These are phyloP conservation scores for Actinia tenebrosa DNA, from an alignment of 64 coral and sea anemone species.

Conservation along the genomic window DNA sequence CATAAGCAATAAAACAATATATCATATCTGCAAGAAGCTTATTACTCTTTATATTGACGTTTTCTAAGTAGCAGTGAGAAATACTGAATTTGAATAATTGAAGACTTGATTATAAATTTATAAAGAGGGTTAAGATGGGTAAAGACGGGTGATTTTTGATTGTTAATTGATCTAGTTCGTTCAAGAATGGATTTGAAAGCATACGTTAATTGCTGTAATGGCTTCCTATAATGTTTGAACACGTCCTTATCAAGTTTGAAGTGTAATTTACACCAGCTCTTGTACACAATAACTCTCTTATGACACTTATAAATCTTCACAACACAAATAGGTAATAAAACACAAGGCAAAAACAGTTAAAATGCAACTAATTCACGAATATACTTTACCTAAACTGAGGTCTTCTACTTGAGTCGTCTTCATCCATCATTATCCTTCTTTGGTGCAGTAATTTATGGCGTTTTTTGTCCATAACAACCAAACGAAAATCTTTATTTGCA, in stretches of 20 bases:
- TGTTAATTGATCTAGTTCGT: background rate
- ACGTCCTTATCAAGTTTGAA: background rate
- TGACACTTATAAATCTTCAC: background rate
- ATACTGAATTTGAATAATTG: background rate
- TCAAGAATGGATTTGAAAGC: background rate
- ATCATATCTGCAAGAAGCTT: background rate
- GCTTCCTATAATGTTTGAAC: background rate
- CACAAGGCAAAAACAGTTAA: background rate
- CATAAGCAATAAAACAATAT: no score
- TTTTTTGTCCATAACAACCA: constrained; percentile 34
- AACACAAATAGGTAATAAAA: background rate
- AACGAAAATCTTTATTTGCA: constrained; percentile 42
- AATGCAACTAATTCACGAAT: background rate
- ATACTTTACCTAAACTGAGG: constrained; percentile 28
- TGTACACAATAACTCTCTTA: background rate
- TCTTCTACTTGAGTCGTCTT: constrained; percentile 16
- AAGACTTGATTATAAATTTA: background rate
- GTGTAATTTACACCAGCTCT: background rate
- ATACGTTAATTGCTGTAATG: background rate
- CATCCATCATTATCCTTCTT: constrained; percentile 30
- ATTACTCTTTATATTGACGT: background rate
- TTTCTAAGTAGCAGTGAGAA: background rate
- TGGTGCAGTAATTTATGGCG: constrained; percentile 5
- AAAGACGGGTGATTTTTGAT: background rate
- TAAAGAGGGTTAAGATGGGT: background rate